These are phyloP conservation scores for Psophia crepitans DNA, from an alignment of 2,113 vertebrate species.

Conservation along the genomic window DNA sequence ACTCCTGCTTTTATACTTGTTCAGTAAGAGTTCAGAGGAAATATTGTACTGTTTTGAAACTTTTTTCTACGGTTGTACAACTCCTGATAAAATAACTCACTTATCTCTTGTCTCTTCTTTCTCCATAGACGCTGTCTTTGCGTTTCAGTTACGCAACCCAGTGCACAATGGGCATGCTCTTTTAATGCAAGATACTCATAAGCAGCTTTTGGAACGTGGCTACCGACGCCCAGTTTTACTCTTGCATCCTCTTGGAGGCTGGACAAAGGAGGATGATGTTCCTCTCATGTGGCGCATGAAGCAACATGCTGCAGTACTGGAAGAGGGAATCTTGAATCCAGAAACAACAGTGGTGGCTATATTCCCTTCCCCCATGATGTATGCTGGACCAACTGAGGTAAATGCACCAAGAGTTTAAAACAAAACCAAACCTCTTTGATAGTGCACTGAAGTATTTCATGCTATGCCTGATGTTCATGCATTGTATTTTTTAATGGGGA, in stretches of 20 bases:
- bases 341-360: conserved; percentile 93
- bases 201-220: conserved; percentile 88
- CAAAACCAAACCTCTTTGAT: not conserved
- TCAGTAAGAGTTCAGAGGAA: not conserved
- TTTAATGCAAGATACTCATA: conserved; percentile 96
- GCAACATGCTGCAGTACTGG: conserved; percentile 93
- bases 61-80: not conserved
- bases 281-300: conserved; percentile 95
- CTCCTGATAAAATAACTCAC: not conserved
- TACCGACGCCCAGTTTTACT: conserved; percentile 92
- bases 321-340: conserved; percentile 88
- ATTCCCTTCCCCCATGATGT: conserved; percentile 99
- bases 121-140: conserved; percentile 90
- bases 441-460: not conserved
- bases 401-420: not conserved
- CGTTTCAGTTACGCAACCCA: conserved; percentile 95
- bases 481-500: not conserved
- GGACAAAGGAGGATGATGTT: conserved; percentile 98
- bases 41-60: not conserved
- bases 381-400: conserved; percentile 98
- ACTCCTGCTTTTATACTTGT: not conserved
- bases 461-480: not conserved
- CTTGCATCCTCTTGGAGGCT: conserved; percentile 94
- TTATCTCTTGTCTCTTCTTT: not conserved
- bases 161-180: conserved; percentile 97